phyloP scores from a whole-genome alignment of 2,113 vertebrate genomes.

The Psittacula cyanocephala region DNA sequence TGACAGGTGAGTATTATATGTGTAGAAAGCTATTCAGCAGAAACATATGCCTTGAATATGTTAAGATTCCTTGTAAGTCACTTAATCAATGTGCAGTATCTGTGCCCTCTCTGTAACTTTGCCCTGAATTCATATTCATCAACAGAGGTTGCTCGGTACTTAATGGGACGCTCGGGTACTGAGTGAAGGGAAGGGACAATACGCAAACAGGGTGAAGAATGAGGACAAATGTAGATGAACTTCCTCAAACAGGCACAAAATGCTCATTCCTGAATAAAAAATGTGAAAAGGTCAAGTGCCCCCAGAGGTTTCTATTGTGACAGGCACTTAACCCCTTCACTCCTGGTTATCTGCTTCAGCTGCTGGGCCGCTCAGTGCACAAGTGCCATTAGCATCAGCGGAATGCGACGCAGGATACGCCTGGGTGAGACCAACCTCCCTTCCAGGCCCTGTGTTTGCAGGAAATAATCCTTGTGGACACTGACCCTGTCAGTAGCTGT shows the following conservation, averaged over 20 bases:
- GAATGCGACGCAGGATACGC: background rate
- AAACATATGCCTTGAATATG: slow-evolving; percentile 44
- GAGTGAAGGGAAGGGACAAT: slow-evolving; percentile 54
- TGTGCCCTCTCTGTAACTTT: slow-evolving; percentile 37
- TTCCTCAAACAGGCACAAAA: slow-evolving; percentile 62
- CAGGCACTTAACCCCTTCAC: slow-evolving; percentile 72
- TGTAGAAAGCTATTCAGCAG: slow-evolving; percentile 17
- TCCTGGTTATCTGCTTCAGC: slow-evolving; percentile 69
- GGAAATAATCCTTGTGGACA: slow-evolving; percentile 50
- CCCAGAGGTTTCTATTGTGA: slow-evolving; percentile 72
- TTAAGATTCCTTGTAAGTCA: slow-evolving; percentile 20
- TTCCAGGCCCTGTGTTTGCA: background rate
- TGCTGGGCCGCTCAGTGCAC: slow-evolving; percentile 47
- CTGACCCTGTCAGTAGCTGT: slow-evolving; percentile 40
- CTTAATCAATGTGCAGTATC: slow-evolving; percentile 38
- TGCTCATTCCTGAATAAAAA: slow-evolving; percentile 65
- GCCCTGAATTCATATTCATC: slow-evolving; percentile 64
- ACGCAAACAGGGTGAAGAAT: slow-evolving; percentile 48
- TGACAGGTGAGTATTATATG: slow-evolving; percentile 47
- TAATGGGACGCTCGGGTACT: slow-evolving; percentile 35
- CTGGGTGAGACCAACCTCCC: background rate
- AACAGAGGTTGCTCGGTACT: slow-evolving; percentile 31
- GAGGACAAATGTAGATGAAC: slow-evolving; percentile 63
- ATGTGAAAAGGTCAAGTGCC: slow-evolving; percentile 71
- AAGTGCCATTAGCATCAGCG: slow-evolving; percentile 47